Evolutionary conservation across 2,113 vertebrate genomes (phyloP).

Genomic region (Cavia aperea): DNA sequence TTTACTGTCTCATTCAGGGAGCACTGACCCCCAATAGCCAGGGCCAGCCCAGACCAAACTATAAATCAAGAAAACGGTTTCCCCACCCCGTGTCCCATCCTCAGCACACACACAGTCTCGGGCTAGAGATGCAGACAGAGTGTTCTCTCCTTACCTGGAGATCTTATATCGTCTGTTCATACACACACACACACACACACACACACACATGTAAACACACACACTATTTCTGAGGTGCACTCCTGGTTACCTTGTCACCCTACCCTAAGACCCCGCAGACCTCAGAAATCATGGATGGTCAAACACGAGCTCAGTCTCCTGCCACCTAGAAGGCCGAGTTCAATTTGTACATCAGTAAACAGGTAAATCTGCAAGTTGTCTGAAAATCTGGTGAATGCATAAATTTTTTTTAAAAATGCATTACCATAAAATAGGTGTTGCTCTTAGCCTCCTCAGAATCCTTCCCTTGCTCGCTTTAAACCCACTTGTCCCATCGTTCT

Average conservation of each 20-base stretch:
- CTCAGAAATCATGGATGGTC: neutral
- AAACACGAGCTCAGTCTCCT: neutral
- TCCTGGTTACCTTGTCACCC: neutral
- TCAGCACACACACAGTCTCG: neutral
- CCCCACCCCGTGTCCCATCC: neutral
- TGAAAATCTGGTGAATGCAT: neutral
- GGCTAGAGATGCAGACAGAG: neutral
- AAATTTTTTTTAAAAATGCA: neutral
- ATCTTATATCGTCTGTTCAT: neutral
- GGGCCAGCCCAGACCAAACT: neutral
- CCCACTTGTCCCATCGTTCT: neutral
- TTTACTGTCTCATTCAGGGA: constrained; percentile 32
- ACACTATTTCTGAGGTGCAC: neutral
- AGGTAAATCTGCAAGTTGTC: neutral
- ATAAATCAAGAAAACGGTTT: neutral
- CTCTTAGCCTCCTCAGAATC: neutral
- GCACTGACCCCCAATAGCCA: neutral
- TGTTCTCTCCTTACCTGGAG: neutral
- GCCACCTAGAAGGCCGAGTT: neutral
- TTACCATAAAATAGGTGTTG: neutral
- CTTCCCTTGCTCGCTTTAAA: neutral
- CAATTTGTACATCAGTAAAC: neutral
- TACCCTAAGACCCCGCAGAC: neutral
- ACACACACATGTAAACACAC: neutral
- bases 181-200: rapidly evolving